Evolutionary conservation across 1,140 invertebrate genomes (phyloP), one percentile per base, ranked within the genome.

Genomic region (Lutraria rhynchaena): DNA sequence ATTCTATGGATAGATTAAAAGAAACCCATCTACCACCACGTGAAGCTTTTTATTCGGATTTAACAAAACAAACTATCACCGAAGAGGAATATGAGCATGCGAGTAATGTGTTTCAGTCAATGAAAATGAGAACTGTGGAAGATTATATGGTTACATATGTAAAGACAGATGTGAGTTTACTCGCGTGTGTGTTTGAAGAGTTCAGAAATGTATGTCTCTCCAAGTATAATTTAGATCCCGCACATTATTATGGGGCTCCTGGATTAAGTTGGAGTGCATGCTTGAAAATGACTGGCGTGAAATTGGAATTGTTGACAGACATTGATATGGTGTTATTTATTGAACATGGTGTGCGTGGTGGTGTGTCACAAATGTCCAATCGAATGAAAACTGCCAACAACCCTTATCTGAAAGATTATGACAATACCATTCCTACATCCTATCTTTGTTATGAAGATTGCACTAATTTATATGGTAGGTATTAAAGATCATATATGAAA

Each of bases 151-250:
- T 92, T 77, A 81, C 93, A 37, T 93, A 93, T 85, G 22, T 78
- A 22, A 53, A 81, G 31, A 80, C 82, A 19, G 85, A 86, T 67
- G 69, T 75, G 19, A 4, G 80, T 0, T 49, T 83, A 4, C 60
- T 86, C 31, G 88, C 86, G 5, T 93, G 94, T 87, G 85, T 94
- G n/a, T 93, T 94, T 87, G 92, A 93, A 90, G 92, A 93, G 84
- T 93, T 88, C 65, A 65, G 87, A 76, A 53, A 83, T 11, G 24
- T 78, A 5, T 83, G 67, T 51, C 1, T 83, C 19, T 60, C 76
- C 4, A 29, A 70, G 15, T 90, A 86, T 75, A 49, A 61, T 22
- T 61, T 91, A 31, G 89, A 90, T 83, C 83, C 86, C 1, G 78
- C 65, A 2, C 81, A 87, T 65, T 92, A 87, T 67, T 90, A 83